phyloP scores from a whole-genome alignment of 2,888 invertebrate species.

The Deilephila elpenor region DNA sequence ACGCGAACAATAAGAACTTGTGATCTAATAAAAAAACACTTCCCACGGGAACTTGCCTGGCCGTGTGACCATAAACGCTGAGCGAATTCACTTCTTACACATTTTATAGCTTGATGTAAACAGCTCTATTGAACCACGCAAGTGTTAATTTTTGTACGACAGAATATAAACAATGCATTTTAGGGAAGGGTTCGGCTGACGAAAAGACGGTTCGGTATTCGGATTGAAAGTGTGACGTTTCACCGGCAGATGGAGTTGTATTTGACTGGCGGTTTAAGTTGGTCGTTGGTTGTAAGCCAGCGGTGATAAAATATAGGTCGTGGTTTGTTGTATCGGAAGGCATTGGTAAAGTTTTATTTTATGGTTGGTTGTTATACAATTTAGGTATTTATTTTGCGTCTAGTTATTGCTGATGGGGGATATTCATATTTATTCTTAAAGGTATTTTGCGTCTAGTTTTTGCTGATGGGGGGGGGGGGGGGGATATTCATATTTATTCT shows the following conservation, averaged over 20 bases:
- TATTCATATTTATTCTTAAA: no score
- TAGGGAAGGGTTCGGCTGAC: neutral
- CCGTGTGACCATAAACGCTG: slow-evolving; percentile 18
- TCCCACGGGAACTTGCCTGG: slow-evolving; percentile 20
- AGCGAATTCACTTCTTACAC: slow-evolving; percentile 26
- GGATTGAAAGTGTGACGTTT: neutral
- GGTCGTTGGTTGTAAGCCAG: no score
- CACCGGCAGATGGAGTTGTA: neutral
- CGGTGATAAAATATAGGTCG: no score
- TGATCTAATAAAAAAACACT: slow-evolving; percentile 25
- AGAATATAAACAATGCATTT: slow-evolving; percentile 20
- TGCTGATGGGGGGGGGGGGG: no score
- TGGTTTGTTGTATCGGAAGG: no score
- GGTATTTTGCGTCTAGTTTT: no score
- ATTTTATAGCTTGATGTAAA: slow-evolving; percentile 26
- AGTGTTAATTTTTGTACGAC: slow-evolving; percentile 31
- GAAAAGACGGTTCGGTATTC: neutral
- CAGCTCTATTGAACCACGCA: slow-evolving; percentile 20
- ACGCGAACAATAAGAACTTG: slow-evolving; percentile 27
- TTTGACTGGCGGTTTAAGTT: no score
- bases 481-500: no score
- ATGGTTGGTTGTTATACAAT: no score
- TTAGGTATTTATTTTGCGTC: no score
- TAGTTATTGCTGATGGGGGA: no score
- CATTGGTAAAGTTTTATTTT: no score